phyloP scores from a whole-genome alignment of 2,113 vertebrate species.

The Chionis minor region DNA sequence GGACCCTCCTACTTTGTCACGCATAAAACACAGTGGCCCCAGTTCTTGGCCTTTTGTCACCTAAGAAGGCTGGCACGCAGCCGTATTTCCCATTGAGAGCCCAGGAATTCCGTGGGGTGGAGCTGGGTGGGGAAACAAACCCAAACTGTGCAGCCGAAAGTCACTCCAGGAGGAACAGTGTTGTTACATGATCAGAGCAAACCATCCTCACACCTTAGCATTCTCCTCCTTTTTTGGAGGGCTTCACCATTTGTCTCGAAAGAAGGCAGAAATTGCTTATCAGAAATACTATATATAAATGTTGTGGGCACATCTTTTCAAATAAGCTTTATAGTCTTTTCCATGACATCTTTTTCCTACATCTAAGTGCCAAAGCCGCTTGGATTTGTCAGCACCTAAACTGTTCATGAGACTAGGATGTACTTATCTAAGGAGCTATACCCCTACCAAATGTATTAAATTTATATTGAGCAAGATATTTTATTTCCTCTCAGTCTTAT shows the following conservation, averaged over 20 bases:
- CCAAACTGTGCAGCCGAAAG: not conserved
- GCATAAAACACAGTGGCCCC: not conserved
- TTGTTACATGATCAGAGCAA: not conserved
- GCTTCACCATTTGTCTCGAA: not conserved
- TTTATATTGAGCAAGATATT: slow-evolving; percentile 3
- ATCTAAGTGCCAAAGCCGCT: not conserved
- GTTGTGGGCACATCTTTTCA: not conserved
- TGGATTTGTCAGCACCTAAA: not conserved
- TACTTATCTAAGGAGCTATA: slow-evolving; percentile 16
- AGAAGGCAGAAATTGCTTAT: not conserved
- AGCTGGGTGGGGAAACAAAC: not conserved
- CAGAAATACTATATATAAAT: not conserved
- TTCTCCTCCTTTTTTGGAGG: not conserved
- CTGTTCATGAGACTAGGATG: not conserved
- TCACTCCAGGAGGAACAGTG: not conserved
- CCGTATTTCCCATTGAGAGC: not conserved
- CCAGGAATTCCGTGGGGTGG: not conserved
- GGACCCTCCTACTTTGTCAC: not conserved
- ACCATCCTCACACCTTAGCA: not conserved
- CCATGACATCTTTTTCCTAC: not conserved
- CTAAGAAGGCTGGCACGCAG: not conserved
- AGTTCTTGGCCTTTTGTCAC: not conserved
- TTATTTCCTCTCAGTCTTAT: slow-evolving; percentile 32
- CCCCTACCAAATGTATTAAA: not conserved
- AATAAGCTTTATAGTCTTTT: not conserved